Percentiles rank a stretch among this genome's conserved stretches.
Evolutionary conservation across 2,888 invertebrate species (phyloP).

Genomic region (Trachelus tabidus): DNA sequence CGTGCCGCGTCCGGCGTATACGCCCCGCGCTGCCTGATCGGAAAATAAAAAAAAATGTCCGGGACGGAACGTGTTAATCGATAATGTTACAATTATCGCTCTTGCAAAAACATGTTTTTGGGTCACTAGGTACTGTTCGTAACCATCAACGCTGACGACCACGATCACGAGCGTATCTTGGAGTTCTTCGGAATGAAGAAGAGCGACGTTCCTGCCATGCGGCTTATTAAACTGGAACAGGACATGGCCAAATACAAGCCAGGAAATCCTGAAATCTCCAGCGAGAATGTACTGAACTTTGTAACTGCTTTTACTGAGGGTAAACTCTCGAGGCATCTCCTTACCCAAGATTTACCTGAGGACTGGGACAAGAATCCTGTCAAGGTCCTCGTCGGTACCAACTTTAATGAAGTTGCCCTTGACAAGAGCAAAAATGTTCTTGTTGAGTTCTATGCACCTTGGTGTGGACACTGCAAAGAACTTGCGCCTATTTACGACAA

Average conservation of each 20-base stretch:
- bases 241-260: slow-evolving; percentile 99
- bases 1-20: too few relatives aligned
- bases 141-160: slow-evolving; percentile 93
- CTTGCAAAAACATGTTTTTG: neutral
- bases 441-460: slow-evolving; percentile 99
- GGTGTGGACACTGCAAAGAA: slow-evolving; percentile 99
- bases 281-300: slow-evolving; percentile 81
- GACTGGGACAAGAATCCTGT: slow-evolving; percentile 98
- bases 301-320: slow-evolving; percentile 91
- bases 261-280: slow-evolving; percentile 75
- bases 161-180: slow-evolving; percentile 96
- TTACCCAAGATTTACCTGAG: slow-evolving; percentile 92
- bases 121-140: slow-evolving; percentile 84
- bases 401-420: slow-evolving; percentile 93
- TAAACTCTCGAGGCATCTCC: slow-evolving; percentile 93
- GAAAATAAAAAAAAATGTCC: too few relatives aligned
- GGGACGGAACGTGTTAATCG: neutral
- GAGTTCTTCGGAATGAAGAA: slow-evolving; percentile 99
- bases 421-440: slow-evolving; percentile 91
- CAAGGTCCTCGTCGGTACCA: slow-evolving; percentile 91
- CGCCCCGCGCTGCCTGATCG: too few relatives aligned
- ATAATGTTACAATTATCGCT: neutral
- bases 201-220: slow-evolving; percentile 89
- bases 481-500: slow-evolving; percentile 94
- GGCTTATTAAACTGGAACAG: slow-evolving; percentile 94